These are phyloP conservation scores for Galleria mellonella DNA, from an alignment of 1,140 invertebrate species.

Conservation along the genomic window DNA sequence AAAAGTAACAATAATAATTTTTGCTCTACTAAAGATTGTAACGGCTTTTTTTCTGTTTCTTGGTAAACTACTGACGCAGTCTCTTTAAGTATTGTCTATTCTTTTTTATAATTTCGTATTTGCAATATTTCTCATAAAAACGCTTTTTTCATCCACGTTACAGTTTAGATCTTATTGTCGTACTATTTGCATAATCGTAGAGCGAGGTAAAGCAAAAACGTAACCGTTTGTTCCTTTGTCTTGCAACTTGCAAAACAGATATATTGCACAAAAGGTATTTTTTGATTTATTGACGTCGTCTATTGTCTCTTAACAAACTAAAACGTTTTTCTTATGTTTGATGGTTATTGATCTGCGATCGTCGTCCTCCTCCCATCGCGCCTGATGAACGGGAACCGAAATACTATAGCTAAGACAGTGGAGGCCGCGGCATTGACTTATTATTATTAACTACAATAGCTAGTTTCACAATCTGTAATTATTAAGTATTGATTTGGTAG, in stretches of 20 bases:
- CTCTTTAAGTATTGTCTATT: slow-evolving; percentile 49
- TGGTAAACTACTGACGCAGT: slow-evolving; percentile 44
- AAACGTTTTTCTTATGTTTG: slow-evolving; percentile 37
- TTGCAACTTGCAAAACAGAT: slow-evolving; percentile 40
- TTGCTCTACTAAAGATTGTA: slow-evolving; percentile 28
- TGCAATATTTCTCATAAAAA: slow-evolving; percentile 54
- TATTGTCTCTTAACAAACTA: slow-evolving; percentile 36
- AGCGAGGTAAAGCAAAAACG: slow-evolving; percentile 56
- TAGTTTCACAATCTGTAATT: slow-evolving; percentile 60
- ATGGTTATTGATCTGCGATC: slow-evolving; percentile 40
- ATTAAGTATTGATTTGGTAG: slow-evolving; percentile 53
- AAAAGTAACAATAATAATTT: slow-evolving; percentile 13
- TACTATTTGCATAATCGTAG: slow-evolving; percentile 68
- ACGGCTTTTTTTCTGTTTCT: slow-evolving; percentile 35
- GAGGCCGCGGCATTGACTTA: slow-evolving; percentile 60
- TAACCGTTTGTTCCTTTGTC: slow-evolving; percentile 55
- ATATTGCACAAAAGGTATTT: slow-evolving; percentile 59
- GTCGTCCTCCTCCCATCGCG: slow-evolving; percentile 28
- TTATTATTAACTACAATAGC: slow-evolving; percentile 55
- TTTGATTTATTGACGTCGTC: slow-evolving; percentile 55
- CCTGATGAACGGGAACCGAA: slow-evolving; percentile 39
- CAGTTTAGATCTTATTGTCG: slow-evolving; percentile 63
- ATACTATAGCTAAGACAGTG: slow-evolving; percentile 20
- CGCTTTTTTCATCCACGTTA: slow-evolving; percentile 50
- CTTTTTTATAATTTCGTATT: slow-evolving; percentile 47